Base-by-base conservation (phyloP, 2,113 vertebrate genomes). In the Sciurus niger region DNA sequence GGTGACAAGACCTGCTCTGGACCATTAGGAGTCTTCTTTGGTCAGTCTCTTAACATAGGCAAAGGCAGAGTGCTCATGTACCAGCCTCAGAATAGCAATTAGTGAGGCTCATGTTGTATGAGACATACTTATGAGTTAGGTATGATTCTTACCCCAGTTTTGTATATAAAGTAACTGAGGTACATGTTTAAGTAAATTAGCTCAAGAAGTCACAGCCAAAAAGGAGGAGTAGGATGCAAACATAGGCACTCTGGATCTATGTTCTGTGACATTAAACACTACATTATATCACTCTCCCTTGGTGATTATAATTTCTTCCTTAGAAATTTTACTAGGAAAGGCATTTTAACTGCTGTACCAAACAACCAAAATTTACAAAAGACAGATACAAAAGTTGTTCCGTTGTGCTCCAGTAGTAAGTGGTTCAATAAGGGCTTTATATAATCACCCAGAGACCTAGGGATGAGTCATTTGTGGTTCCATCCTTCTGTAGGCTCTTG, bases 161-260 rank as follows among this genome's bases (percentile, higher is more conserved):
- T 87, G 37, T 72, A 55, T 74, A 63, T 37, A 34, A 94, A 84
- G 68, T 95, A 92, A 60, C 14, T 22, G 53, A 92, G 80, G 30
- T 25, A 68, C 8, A 8, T 13, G 13, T 43, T 58, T 40, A 79
- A 87, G 48, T 34, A 79, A 48, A 83, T 83, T 85, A 84, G 55
- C 4, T 55, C 32, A 55, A 84, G 55, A 4, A 46, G 51, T 97
- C 73, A 30, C 6, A 82, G 22, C n/a, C 89, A 63, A 7, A 77
- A 88, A 40, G 18, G 18, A 84, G n/a, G 58, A 68, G 11, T 84
- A 67, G 25, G n/a, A 93, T 89, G 43, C 51, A 90, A 72, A 73
- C 32, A 55, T 13, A 76, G 3, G 67, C 79, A 34, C 51, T 84
- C 8, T 80, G 63, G 51, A 34, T 84, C 76, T 10, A 78, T 25